Evolutionary conservation across 2,888 invertebrate species (phyloP), one percentile per base, ranked within the genome.

Genomic region (Drosophila nigritarsus): DNA sequence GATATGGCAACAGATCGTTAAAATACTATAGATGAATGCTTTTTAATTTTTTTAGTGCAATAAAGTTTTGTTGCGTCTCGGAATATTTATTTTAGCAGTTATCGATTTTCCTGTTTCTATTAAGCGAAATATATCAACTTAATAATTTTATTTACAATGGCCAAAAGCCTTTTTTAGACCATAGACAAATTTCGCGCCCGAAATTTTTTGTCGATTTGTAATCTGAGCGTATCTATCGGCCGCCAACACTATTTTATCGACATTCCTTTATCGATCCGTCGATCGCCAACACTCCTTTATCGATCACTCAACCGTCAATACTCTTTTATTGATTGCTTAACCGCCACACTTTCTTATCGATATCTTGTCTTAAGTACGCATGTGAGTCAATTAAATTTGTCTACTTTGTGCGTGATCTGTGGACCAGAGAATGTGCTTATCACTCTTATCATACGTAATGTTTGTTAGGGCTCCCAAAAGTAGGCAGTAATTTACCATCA

Each of bases 391-490:
- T 27, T 2, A 13, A n/a, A n/a, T 45, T 20, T 7, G 13, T 7
- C 3, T 20, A 3, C 15, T 4, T 0, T 32, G 11, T 29, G 32
- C 32, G 8, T 34, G 51, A 51, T 51, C 7, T 18, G n/a, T 15
- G 3, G 15, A 24, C 3, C 38, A 15, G 1, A 51, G 7, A 61
- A 40, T 18, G 13, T 11, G 61, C 61, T n/a, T 40, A n/a, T 24
- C 45, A 15, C 20, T 45, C 40, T 61, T 53, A 54, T 40, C 32
- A 27, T 1, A 3, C 18, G n/a, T 13, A 3, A 13, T 27, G n/a
- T 38, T 38, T 55, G n/a, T 13, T 8, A 3, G n/a, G 18, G 18
- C 48, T 24, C 59, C 69, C 27, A 40, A 45, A 59, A 68, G 53
- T 59, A 59, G 53, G 38, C 53, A 69, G 15, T 13, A n/a, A 8